A percentile compares a stretch with the other conserved stretches of the same genome.
phyloP scores from a whole-genome alignment of 2,888 invertebrate species.

The Drosophila acutilabella region DNA sequence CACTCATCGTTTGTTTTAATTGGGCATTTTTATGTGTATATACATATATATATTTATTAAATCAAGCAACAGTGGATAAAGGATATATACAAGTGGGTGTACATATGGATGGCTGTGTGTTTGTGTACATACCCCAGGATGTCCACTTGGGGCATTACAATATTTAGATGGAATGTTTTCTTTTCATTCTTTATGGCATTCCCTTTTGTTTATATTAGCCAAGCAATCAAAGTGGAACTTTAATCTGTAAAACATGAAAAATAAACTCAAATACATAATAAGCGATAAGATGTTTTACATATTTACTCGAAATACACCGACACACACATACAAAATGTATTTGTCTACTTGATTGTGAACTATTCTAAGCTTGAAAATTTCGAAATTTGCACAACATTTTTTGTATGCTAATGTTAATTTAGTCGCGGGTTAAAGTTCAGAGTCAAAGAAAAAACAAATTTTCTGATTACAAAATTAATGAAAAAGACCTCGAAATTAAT shows the following conservation, averaged over 20 bases:
- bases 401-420: background rate
- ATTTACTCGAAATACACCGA: conserved; percentile 14
- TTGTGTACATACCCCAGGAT: background rate
- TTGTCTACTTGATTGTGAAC: background rate
- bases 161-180: conserved; percentile 13
- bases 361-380: conserved; percentile 8
- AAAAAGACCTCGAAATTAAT: background rate
- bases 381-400: conserved; percentile 27
- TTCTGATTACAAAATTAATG: background rate
- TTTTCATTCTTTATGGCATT: background rate
- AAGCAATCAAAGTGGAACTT: conserved; percentile 22
- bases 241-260: conserved; percentile 33
- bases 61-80: conserved; percentile 44
- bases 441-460: background rate
- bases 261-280: conserved; percentile 16
- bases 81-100: conserved; percentile 9
- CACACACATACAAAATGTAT: background rate
- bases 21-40: conserved; percentile 63
- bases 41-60: conserved; percentile 60
- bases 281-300: conserved; percentile 28
- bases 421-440: conserved; percentile 8
- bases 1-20: conserved; percentile 71
- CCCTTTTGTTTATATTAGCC: background rate
- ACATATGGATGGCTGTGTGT: background rate
- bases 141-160: conserved; percentile 34